Conservation (phyloP, 2,113 vertebrate genomes). For the Myrmecobius fasciatus region DNA sequence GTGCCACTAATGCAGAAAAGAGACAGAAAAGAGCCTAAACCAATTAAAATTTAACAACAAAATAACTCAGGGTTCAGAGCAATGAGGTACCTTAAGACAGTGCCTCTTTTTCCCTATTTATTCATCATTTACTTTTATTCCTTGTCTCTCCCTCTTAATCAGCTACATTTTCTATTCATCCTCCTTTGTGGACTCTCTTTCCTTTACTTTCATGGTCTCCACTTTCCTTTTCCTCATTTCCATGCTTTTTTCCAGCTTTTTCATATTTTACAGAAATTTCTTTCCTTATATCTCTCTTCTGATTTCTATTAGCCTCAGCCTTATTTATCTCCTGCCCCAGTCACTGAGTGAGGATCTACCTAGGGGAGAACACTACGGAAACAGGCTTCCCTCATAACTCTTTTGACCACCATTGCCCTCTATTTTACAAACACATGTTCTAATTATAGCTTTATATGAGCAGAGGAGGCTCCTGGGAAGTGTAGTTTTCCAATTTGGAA, state of each 20-base stretch:
- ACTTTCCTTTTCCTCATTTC: not conserved
- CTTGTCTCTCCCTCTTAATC: constrained; percentile 20
- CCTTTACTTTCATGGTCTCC: not conserved
- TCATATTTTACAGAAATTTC: not conserved
- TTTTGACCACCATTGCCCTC: not conserved
- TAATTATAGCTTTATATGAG: not conserved
- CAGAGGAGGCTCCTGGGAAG: not conserved
- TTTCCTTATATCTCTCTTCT: not conserved
- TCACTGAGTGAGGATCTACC: not conserved
- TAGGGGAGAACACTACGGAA: not conserved
- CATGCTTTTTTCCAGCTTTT: not conserved
- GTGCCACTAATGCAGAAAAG: constrained; percentile 63
- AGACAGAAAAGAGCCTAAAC: constrained; percentile 51
- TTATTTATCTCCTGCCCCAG: not conserved
- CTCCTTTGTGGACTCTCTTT: not conserved
- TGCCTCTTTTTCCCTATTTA: not conserved
- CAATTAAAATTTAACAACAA: constrained; percentile 65
- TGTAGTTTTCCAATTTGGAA: not conserved
- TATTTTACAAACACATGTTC: not conserved
- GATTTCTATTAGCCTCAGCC: not conserved
- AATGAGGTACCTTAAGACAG: constrained; percentile 18
- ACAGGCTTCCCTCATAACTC: not conserved
- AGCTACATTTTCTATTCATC: not conserved
- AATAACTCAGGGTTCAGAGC: constrained; percentile 48
- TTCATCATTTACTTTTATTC: constrained; percentile 7